phyloP scores from a whole-genome alignment of 2,113 vertebrate genomes.

The Ctenomys sociabilis region DNA sequence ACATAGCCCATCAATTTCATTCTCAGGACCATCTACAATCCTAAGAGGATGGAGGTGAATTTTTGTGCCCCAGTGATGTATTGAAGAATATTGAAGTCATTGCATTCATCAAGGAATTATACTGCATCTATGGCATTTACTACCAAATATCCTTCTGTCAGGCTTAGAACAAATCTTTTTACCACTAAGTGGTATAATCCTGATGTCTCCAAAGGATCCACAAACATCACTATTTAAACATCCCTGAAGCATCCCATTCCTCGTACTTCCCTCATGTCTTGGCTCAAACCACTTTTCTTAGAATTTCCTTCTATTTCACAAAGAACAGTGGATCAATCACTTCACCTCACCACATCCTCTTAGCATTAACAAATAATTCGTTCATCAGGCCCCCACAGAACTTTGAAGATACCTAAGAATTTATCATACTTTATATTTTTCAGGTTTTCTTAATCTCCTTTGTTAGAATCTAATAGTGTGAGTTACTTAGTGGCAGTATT shows the following conservation, averaged over 20 bases:
- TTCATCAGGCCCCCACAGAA: not conserved
- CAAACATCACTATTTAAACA: not conserved
- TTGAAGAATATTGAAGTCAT: conserved; percentile 1
- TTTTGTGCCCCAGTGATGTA: not conserved
- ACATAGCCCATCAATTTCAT: not conserved
- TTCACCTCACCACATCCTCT: not conserved
- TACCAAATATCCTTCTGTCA: not conserved
- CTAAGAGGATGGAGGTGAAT: not conserved
- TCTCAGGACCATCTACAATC: not conserved
- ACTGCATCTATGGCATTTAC: conserved; percentile 1
- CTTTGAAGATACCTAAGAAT: conserved; percentile 14
- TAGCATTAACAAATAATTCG: not conserved
- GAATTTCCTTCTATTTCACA: not conserved
- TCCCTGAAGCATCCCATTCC: not conserved
- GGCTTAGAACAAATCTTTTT: conserved; percentile 48
- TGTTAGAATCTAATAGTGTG: conserved; percentile 35
- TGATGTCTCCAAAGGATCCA: not conserved
- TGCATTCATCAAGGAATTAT: conserved; percentile 40
- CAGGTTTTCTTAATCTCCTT: not conserved
- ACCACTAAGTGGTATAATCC: not conserved
- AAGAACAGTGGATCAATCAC: conserved; percentile 31
- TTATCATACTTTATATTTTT: not conserved
- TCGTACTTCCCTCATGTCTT: not conserved
- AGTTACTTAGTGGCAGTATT: conserved; percentile 38
- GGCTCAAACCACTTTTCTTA: conserved; percentile 34